Evolutionary conservation across 2,888 invertebrate genomes (phyloP), one percentile per base, ranked within the genome.

Genomic region (Tortricodes alternella): DNA sequence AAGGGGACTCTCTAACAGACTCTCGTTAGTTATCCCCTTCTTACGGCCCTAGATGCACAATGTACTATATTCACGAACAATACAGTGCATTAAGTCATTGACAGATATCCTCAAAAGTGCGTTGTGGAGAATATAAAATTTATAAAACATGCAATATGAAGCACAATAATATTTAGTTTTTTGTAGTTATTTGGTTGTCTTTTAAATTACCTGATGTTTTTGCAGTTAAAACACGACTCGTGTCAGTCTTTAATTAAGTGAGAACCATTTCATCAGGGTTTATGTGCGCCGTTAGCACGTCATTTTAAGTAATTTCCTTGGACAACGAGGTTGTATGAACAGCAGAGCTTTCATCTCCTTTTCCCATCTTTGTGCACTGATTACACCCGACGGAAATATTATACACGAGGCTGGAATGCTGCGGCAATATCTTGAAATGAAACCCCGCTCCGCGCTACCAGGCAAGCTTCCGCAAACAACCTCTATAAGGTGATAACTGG

Each of bases 361-460:
- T 32, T 9, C 44, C 48, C 55, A 32, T 56, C 49, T 50, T 44
- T 44, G 23, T 35, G 29, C 43, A n/a, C 49, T 50, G 56, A 56
- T 56, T 56, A 50, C 44, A 27, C 44, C 21, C 50, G 56, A 13
- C 49, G 50, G 56, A 50, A 50, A 56, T 56, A 56, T 56, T 50
- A 50, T 56, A 56, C 50, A 56, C 52, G 43, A 52, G 27, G 13
- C 49, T 23, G 37, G 49, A 56, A 56, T 50, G 49, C 37, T 21
- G 49, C 15, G 55, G 55, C 71, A 77, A 76, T 76, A 73, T 75
- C 70, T 74, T 63, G 65, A 73, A 74, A 79, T 76, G 70, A 76
- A 75, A 71, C 66, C 66, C 62, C 62, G 62, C 64, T 27, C 29
- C 29, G 24, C 65, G 62, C 56, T 68, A 64, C 61, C 56, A 62